A percentile compares a stretch with the other conserved stretches of the same genome.
Conservation (phyloP, 2,888 invertebrate genomes). For the Lordiphosa andalusiaca region DNA sequence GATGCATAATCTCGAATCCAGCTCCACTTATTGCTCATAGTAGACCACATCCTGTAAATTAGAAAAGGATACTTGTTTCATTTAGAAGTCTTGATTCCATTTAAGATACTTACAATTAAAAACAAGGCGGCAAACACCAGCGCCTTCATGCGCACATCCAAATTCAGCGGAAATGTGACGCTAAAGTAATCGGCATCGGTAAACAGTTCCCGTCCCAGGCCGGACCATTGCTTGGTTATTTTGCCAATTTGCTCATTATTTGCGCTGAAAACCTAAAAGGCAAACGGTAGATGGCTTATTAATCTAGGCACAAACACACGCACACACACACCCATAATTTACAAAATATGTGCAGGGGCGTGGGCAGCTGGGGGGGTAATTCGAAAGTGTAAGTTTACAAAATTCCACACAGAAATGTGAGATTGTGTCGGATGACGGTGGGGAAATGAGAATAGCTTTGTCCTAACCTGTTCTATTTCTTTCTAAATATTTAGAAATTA, state of each 20-base stretch:
- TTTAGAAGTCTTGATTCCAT: neutral
- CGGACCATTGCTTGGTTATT: conserved; percentile 93
- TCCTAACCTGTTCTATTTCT: no score
- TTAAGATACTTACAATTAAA: conserved; percentile 84
- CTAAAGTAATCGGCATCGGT: conserved; percentile 93
- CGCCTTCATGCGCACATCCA: conserved; percentile 90
- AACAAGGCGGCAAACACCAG: conserved; percentile 88
- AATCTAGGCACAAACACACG: conserved; percentile 15
- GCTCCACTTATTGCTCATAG: conserved; percentile 37
- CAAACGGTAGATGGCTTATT: conserved; percentile 15
- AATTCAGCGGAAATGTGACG: conserved; percentile 91
- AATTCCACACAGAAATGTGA: neutral
- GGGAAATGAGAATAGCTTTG: no score
- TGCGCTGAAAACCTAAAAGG: conserved; percentile 84
- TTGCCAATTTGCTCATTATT: conserved; percentile 89
- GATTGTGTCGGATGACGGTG: no score
- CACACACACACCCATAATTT: conserved; percentile 7
- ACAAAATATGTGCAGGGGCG: neutral
- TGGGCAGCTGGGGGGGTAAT: neutral
- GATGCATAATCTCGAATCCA: neutral
- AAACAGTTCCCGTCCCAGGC: conserved; percentile 87
- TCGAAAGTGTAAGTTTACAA: neutral
- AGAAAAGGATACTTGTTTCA: neutral
- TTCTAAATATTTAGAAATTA: no score
- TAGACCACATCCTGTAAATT: conserved; percentile 35